These are phyloP conservation scores for Drosophila multiciliata DNA, from an alignment of 2,888 invertebrate genomes.

Conservation along the genomic window DNA sequence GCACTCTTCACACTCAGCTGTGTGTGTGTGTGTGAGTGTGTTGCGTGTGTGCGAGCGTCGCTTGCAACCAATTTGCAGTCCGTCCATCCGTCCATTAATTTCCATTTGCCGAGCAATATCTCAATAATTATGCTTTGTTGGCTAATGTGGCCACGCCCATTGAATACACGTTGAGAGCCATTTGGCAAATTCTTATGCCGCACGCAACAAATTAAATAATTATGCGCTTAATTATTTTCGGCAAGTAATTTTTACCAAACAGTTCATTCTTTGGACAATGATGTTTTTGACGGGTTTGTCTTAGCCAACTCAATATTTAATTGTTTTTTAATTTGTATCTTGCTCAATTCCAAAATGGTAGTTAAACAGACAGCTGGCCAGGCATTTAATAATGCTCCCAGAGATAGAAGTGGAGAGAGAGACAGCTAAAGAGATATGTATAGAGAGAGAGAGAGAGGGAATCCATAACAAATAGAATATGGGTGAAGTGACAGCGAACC, in stretches of 20 bases:
- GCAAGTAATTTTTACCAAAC: constrained; percentile 37
- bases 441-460: background rate
- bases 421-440: background rate
- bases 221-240: constrained; percentile 67
- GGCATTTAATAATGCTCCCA: constrained; percentile 14
- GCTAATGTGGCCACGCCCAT: constrained; percentile 43
- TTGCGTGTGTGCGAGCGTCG: constrained; percentile 4
- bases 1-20: background rate
- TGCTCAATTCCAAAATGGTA: constrained; percentile 24
- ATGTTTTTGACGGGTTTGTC: background rate
- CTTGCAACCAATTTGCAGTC: constrained; percentile 17
- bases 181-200: constrained; percentile 20
- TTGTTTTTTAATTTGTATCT: constrained; percentile 46
- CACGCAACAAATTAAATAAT: constrained; percentile 64
- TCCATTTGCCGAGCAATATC: constrained; percentile 47
- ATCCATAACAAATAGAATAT: background rate
- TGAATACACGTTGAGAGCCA: constrained; percentile 8
- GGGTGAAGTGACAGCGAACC: constrained; percentile 1
- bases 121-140: constrained; percentile 49
- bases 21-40: constrained; percentile 1
- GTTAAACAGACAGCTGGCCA: constrained; percentile 30
- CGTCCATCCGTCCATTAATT: constrained; percentile 42
- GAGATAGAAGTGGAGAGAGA: background rate
- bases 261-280: constrained; percentile 7
- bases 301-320: constrained; percentile 28